Evolutionary conservation across 2,888 invertebrate species (phyloP).

Genomic region (Spilosoma lubricipeda): DNA sequence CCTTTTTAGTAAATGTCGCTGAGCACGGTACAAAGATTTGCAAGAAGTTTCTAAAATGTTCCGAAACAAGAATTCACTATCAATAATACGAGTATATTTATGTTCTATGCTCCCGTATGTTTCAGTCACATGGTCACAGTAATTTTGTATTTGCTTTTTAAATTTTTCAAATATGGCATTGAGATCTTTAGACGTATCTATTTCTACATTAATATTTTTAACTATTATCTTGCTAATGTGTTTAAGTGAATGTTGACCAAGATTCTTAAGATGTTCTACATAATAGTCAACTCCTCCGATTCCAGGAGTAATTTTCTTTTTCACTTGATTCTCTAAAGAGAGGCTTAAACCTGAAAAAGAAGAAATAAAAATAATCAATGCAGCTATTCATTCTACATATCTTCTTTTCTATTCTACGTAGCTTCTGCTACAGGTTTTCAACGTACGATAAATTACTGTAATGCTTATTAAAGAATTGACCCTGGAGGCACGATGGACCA

Average conservation of each 20-base stretch:
- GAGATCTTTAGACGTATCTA: not conserved
- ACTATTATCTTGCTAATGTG: not conserved
- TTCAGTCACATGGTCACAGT: not conserved
- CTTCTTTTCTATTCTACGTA: too few relatives aligned
- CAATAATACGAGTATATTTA: not conserved
- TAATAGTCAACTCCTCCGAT: not conserved
- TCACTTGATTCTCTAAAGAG: not conserved
- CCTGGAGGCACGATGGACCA: too few relatives aligned
- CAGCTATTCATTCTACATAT: too few relatives aligned
- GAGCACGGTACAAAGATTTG: not conserved
- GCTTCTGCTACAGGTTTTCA: too few relatives aligned
- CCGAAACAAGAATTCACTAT: slow-evolving; percentile 7
- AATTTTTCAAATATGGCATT: not conserved
- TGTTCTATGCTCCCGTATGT: not conserved
- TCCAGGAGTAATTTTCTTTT: not conserved
- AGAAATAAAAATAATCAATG: not conserved
- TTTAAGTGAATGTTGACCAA: not conserved
- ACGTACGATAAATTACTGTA: too few relatives aligned
- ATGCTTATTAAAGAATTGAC: too few relatives aligned
- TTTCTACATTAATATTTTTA: not conserved
- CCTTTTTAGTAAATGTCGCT: not conserved
- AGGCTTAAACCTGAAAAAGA: not conserved
- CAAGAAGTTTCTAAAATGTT: slow-evolving; percentile 16
- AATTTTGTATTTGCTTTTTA: not conserved
- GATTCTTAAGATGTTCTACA: slow-evolving; percentile 3